These are phyloP conservation scores for Caradrina kadenii DNA, from an alignment of 2,888 invertebrate genomes.

Conservation along the genomic window DNA sequence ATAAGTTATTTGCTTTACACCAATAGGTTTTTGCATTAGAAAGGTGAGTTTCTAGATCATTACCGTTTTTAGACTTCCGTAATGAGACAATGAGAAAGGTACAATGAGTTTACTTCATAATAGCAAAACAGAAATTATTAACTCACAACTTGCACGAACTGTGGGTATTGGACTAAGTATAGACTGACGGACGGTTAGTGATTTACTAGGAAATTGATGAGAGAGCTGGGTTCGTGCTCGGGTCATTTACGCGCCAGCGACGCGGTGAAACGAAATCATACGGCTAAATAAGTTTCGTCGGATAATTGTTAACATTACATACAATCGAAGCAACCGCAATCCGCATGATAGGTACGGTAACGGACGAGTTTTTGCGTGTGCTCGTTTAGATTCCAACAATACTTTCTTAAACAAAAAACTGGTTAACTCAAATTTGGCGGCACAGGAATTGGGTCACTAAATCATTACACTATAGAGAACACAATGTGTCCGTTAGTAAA, in stretches of 20 bases:
- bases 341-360: conserved; percentile 74
- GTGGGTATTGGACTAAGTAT: conserved; percentile 63
- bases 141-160: conserved; percentile 72
- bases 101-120: conserved; percentile 46
- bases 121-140: conserved; percentile 65
- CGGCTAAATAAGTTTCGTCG: conserved; percentile 67
- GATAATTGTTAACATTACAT: conserved; percentile 77
- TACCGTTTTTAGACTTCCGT: conserved; percentile 49
- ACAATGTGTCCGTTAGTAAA: conserved; percentile 66
- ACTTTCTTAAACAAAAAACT: conserved; percentile 76
- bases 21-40: conserved; percentile 60
- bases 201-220: conserved; percentile 74
- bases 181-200: conserved; percentile 65
- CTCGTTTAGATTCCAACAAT: conserved; percentile 75
- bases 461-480: conserved; percentile 64
- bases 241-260: conserved; percentile 71
- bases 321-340: conserved; percentile 80
- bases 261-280: conserved; percentile 64
- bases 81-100: conserved; percentile 19
- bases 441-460: conserved; percentile 74
- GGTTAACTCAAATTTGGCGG: conserved; percentile 73
- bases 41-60: conserved; percentile 59
- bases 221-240: conserved; percentile 66
- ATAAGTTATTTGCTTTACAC: conserved; percentile 56
- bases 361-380: conserved; percentile 78